Evolutionary conservation across 1,140 invertebrate genomes (phyloP).

Genomic region (Drosophila yakuba): DNA sequence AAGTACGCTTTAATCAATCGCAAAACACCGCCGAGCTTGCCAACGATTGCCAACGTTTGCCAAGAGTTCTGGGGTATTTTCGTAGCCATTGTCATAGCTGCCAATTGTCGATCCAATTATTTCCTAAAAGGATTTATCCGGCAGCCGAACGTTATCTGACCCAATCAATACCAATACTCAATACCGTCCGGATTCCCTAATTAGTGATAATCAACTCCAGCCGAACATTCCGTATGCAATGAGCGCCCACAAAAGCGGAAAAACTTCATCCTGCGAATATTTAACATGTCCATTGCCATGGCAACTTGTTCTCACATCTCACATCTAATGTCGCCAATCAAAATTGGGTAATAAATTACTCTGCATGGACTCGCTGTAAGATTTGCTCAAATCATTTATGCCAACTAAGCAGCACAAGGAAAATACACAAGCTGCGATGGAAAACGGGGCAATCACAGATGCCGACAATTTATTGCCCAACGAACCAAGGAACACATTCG

Average conservation of each 20-base stretch:
- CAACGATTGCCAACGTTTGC: neutral
- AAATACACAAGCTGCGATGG: constrained; percentile 14
- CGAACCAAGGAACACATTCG: constrained; percentile 43
- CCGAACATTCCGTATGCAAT: constrained; percentile 36
- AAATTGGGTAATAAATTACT: constrained; percentile 28
- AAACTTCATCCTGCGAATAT: constrained; percentile 30
- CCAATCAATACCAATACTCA: constrained; percentile 46
- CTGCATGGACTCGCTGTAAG: constrained; percentile 62
- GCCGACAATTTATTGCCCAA: constrained; percentile 52
- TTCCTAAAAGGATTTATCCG: constrained; percentile 39
- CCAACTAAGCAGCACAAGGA: constrained; percentile 37
- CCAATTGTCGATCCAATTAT: constrained; percentile 40
- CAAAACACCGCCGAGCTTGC: neutral
- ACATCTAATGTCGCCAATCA: constrained; percentile 29
- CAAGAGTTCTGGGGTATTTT: constrained; percentile 1
- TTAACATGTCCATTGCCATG: constrained; percentile 36
- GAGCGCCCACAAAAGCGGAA: constrained; percentile 28
- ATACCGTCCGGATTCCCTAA: constrained; percentile 29
- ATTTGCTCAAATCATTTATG: constrained; percentile 70
- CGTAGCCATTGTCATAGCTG: constrained; percentile 40
- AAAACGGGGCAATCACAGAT: constrained; percentile 41
- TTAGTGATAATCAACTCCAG: constrained; percentile 51
- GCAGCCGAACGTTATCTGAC: constrained; percentile 39
- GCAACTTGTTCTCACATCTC: constrained; percentile 23
- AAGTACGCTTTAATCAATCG: constrained; percentile 19